Evolutionary conservation across 2,113 vertebrate species (phyloP), one percentile per base, ranked within the genome.

Genomic region (Blennius ocellaris): DNA sequence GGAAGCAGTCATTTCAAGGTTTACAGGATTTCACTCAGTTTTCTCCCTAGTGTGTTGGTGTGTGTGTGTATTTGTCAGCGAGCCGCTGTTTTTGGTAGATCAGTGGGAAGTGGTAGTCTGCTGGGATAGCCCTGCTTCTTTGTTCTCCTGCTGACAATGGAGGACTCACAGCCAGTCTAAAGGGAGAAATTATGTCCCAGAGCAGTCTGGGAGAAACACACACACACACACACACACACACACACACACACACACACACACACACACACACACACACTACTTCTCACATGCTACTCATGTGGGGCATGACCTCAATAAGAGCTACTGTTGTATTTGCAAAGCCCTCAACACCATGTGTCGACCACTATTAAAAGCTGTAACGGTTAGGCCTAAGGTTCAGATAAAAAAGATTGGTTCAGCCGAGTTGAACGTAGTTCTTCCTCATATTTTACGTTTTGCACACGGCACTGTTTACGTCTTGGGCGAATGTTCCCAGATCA

Each of bases 121-220:
- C 62, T 41, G 87, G 80, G 90, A 89, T 61, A 83, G 72, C 76
- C 64, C 67, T 53, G 80, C 72, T 84, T 90, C 88, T 92, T 92
- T 92, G 90, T 91, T 92, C 91, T 90, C 74, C 84, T 78, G 87
- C 91, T 93, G 88, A 91, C 88, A 89, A 83, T 73, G 75, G 79
- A 87, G 84, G 78, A 87, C 79, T 87, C 85, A 84, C 80, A 89
- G 75, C 83, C 87, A 65, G 87, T 88, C 83, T 78, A 77, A 88
- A 85, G 87, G 87, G 81, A 83, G 63, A 74, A 82, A 86, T 73
- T 70, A 77, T 86, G 89, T 92, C 89, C 87, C 86, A 87, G 64
- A 89, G 88, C 86, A 89, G 87, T 86, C 81, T 89, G 83, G 41
- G 64, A 76, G 78, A 89, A 85, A 66, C 60, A 67, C 48, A 82